These are phyloP conservation scores for Drosophila borealis DNA, from an alignment of 2,888 invertebrate species.

Conservation along the genomic window DNA sequence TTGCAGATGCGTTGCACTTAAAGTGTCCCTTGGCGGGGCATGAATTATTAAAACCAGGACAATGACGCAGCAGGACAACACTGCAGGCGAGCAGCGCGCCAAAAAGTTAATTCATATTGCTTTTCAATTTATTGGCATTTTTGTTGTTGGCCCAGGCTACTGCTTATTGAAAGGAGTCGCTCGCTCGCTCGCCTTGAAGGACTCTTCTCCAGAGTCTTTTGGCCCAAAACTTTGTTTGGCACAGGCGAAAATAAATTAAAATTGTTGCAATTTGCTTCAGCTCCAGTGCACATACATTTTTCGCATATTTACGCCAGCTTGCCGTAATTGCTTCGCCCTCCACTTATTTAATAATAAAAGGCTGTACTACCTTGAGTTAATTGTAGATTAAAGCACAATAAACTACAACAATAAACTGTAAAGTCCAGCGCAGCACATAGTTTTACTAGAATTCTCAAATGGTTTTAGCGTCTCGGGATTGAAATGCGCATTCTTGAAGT, in stretches of 20 bases:
- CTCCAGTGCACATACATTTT: constrained; percentile 34
- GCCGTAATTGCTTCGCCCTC: constrained; percentile 14
- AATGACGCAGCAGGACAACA: constrained; percentile 51
- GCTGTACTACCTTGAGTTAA: neutral
- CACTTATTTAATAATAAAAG: constrained; percentile 6
- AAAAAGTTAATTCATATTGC: constrained; percentile 78
- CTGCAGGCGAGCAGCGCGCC: constrained; percentile 34
- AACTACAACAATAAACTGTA: too few species aligned
- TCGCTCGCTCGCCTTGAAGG: constrained; percentile 4
- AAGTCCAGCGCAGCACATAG: too few species aligned
- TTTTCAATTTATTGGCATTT: constrained; percentile 77
- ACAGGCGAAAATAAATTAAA: constrained; percentile 64
- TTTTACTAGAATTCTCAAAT: too few species aligned
- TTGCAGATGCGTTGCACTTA: constrained; percentile 64
- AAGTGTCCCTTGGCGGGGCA: constrained; percentile 66
- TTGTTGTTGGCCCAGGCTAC: constrained; percentile 21
- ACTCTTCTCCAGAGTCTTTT: constrained; percentile 12
- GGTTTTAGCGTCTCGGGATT: too few species aligned
- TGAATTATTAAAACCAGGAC: constrained; percentile 73
- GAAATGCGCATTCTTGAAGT: too few species aligned
- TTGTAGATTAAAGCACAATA: neutral
- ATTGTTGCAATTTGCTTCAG: constrained; percentile 59
- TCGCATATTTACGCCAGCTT: constrained; percentile 22
- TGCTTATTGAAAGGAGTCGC: constrained; percentile 51
- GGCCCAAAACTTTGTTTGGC: constrained; percentile 37